Evolutionary conservation across 2,888 invertebrate genomes (phyloP).

Genomic region (Cabera pusaria): DNA sequence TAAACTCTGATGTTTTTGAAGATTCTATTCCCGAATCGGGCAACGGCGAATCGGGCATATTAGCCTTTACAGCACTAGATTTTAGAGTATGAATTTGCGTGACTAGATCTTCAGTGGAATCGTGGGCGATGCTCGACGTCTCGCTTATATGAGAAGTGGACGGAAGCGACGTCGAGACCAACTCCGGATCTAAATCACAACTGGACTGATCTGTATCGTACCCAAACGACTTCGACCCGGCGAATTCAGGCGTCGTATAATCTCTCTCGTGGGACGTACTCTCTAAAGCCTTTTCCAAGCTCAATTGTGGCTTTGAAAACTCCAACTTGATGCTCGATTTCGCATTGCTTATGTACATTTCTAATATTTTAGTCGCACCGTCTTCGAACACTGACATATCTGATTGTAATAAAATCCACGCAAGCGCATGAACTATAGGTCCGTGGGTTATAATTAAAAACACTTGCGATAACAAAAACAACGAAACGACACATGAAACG

Average conservation of each 20-base stretch:
- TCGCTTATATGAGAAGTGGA: constrained; percentile 81
- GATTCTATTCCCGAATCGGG: constrained; percentile 75
- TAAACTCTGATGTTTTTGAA: constrained; percentile 70
- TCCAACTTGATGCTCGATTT: constrained; percentile 83
- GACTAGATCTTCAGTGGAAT: constrained; percentile 76
- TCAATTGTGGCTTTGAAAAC: constrained; percentile 88
- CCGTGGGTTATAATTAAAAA: constrained; percentile 96
- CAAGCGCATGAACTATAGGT: constrained; percentile 94
- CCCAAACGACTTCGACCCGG: constrained; percentile 63
- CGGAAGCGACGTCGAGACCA: constrained; percentile 75
- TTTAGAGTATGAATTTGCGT: constrained; percentile 62
- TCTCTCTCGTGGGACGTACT: constrained; percentile 69
- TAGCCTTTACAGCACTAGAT: constrained; percentile 47
- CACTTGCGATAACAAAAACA: constrained; percentile 96
- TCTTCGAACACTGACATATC: constrained; percentile 88
- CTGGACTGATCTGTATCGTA: constrained; percentile 77
- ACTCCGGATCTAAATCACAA: constrained; percentile 76
- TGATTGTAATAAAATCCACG: constrained; percentile 95
- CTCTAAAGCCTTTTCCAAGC: constrained; percentile 89
- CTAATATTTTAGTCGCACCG: constrained; percentile 86
- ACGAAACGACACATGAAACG: constrained; percentile 94
- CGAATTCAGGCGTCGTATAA: constrained; percentile 72
- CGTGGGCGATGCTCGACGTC: constrained; percentile 71
- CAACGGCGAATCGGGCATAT: constrained; percentile 76
- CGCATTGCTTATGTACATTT: constrained; percentile 84